phyloP scores from a whole-genome alignment of 92 coral and sea anemone species.

The Epizoanthus scotinus region DNA sequence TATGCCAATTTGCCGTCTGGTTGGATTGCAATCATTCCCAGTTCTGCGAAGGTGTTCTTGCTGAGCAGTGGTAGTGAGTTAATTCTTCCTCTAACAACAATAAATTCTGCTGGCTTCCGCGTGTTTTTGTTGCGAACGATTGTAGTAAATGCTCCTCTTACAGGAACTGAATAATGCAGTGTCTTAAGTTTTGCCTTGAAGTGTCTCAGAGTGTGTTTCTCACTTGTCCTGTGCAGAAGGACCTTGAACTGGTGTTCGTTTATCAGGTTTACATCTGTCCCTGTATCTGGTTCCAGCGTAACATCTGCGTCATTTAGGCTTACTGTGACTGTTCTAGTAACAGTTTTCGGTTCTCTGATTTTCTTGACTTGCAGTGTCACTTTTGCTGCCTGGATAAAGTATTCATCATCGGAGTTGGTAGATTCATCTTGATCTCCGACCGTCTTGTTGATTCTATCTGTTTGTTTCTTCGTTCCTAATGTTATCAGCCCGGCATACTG shows the following conservation, averaged over 20 bases:
- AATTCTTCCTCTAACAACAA: constrained; percentile 45
- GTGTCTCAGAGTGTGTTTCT: constrained; percentile 30
- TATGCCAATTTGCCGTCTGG: constrained; percentile 52
- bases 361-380: constrained; percentile 46
- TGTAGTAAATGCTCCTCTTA: constrained; percentile 42
- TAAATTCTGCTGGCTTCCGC: constrained; percentile 44
- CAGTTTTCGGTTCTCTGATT: constrained; percentile 27
- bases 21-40: constrained; percentile 58
- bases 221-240: constrained; percentile 29
- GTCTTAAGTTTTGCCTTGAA: constrained; percentile 43
- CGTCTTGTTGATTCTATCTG: too few species aligned
- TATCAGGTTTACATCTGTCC: constrained; percentile 71
- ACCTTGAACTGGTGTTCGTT: constrained; percentile 36
- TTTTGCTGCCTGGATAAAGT: constrained; percentile 48
- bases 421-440: constrained; percentile 26
- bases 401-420: constrained; percentile 68
- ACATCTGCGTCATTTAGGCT: constrained; percentile 64
- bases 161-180: constrained; percentile 43
- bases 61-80: constrained; percentile 51
- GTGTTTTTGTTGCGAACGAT: constrained; percentile 42
- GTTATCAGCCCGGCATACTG: too few species aligned
- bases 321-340: constrained; percentile 48
- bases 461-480: too few species aligned
- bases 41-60: constrained; percentile 40
- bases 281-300: constrained; percentile 66